phyloP scores from a whole-genome alignment of 2,888 invertebrate species.

The Palloptera scutellata region DNA sequence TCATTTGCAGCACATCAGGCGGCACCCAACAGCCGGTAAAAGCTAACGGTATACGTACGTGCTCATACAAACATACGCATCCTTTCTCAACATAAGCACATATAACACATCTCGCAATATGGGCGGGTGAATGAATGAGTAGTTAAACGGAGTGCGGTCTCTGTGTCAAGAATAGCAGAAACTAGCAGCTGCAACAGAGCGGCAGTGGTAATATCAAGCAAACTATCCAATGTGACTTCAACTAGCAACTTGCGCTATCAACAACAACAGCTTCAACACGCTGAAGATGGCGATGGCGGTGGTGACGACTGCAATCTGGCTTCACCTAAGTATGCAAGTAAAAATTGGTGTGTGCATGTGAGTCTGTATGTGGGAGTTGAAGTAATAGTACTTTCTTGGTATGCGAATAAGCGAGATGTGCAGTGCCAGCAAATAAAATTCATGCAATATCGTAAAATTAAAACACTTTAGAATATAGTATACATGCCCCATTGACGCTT shows the following conservation, averaged over 20 bases:
- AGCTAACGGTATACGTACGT: too few species aligned
- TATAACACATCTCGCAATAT: too few species aligned
- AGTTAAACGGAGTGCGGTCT: too few species aligned
- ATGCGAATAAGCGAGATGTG: slow-evolving; percentile 50
- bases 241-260: background rate
- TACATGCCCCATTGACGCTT: too few species aligned
- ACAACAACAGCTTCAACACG: background rate
- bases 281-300: slow-evolving; percentile 4
- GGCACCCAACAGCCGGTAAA: too few species aligned
- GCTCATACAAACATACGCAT: too few species aligned
- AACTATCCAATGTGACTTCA: background rate
- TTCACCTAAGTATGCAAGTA: background rate
- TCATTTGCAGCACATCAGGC: background rate
- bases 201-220: background rate
- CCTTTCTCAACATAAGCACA: too few species aligned
- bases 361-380: slow-evolving; percentile 14
- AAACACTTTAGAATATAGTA: slow-evolving; percentile 58
- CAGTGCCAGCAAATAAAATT: slow-evolving; percentile 55
- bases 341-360: slow-evolving; percentile 13
- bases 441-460: slow-evolving; percentile 61
- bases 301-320: slow-evolving; percentile 12
- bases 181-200: too few species aligned
- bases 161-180: too few species aligned
- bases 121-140: too few species aligned
- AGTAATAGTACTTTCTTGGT: slow-evolving; percentile 16